phyloP scores from a whole-genome alignment of 2,888 invertebrate species.

The Cylloceria caligata region DNA sequence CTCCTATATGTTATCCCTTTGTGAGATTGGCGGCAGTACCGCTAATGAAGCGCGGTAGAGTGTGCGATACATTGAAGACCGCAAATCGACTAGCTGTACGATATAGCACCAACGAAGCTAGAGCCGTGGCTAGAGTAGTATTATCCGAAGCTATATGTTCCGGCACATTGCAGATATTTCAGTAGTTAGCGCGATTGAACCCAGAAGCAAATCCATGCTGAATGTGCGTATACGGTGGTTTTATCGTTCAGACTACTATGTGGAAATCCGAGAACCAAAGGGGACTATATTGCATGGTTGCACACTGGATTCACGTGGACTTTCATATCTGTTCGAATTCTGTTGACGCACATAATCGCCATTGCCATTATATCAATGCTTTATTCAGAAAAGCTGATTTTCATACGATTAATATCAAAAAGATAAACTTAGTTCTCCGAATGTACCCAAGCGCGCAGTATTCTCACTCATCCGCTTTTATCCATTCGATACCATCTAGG shows the following conservation, averaged over 20 bases:
- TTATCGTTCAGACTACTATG: slow-evolving; percentile 33
- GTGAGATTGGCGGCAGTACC: slow-evolving; percentile 76
- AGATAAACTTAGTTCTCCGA: background rate
- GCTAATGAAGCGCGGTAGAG: slow-evolving; percentile 78
- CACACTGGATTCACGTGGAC: background rate
- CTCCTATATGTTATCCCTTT: slow-evolving; percentile 72
- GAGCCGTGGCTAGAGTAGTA: slow-evolving; percentile 33
- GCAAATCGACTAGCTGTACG: slow-evolving; percentile 65
- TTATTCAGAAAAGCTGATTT: slow-evolving; percentile 27
- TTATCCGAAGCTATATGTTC: slow-evolving; percentile 39
- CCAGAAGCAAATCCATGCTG: slow-evolving; percentile 59
- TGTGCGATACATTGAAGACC: slow-evolving; percentile 70
- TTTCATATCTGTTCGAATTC: background rate
- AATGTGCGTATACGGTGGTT: slow-evolving; percentile 49
- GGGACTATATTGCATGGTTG: slow-evolving; percentile 5
- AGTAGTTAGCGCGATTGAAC: slow-evolving; percentile 39
- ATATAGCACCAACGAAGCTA: slow-evolving; percentile 44
- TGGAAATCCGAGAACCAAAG: slow-evolving; percentile 50
- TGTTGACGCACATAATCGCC: slow-evolving; percentile 36
- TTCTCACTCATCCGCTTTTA: background rate
- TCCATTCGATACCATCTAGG: slow-evolving; percentile 37
- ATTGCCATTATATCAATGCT: slow-evolving; percentile 36
- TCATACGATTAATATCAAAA: slow-evolving; percentile 42
- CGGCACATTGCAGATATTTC: slow-evolving; percentile 55
- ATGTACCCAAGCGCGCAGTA: background rate